These are phyloP conservation scores for Acanthococcus lagerstroemiae DNA, from an alignment of 2,888 invertebrate species.

Conservation along the genomic window DNA sequence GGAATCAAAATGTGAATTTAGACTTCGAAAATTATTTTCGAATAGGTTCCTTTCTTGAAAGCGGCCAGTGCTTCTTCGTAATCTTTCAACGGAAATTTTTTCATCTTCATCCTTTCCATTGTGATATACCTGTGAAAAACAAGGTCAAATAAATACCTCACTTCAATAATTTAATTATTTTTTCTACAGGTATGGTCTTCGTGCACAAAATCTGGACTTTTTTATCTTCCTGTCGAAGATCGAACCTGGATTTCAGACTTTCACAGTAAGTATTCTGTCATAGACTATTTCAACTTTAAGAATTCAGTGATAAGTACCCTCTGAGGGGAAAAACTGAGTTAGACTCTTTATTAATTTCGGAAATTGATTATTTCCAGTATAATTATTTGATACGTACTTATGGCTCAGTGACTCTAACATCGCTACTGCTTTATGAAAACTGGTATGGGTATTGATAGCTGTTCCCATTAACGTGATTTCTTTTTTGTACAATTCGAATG, in stretches of 20 bases:
- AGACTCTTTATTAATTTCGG: too few relatives aligned
- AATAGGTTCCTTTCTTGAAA: not conserved
- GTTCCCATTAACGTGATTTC: constrained; percentile 53
- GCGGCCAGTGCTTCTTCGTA: constrained; percentile 9
- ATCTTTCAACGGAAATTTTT: constrained; percentile 5
- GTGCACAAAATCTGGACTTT: too few relatives aligned
- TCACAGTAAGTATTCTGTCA: too few relatives aligned
- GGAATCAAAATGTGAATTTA: not conserved
- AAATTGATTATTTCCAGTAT: too few relatives aligned
- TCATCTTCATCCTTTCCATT: constrained; percentile 5
- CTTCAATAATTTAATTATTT: too few relatives aligned
- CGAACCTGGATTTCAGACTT: too few relatives aligned
- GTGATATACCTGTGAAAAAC: constrained; percentile 1
- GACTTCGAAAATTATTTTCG: constrained; percentile 14
- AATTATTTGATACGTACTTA: constrained; percentile 42
- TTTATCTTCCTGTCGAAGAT: too few relatives aligned
- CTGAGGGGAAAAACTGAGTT: too few relatives aligned
- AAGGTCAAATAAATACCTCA: not conserved
- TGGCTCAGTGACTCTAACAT: constrained; percentile 54
- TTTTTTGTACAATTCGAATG: constrained; percentile 52
- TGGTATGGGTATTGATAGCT: constrained; percentile 57
- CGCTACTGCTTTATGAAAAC: constrained; percentile 54
- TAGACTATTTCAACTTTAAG: too few relatives aligned
- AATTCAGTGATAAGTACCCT: too few relatives aligned
- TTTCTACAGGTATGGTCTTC: too few relatives aligned